phyloP scores from a whole-genome alignment of 2,888 invertebrate genomes.

The Frankliniella intonsa region DNA sequence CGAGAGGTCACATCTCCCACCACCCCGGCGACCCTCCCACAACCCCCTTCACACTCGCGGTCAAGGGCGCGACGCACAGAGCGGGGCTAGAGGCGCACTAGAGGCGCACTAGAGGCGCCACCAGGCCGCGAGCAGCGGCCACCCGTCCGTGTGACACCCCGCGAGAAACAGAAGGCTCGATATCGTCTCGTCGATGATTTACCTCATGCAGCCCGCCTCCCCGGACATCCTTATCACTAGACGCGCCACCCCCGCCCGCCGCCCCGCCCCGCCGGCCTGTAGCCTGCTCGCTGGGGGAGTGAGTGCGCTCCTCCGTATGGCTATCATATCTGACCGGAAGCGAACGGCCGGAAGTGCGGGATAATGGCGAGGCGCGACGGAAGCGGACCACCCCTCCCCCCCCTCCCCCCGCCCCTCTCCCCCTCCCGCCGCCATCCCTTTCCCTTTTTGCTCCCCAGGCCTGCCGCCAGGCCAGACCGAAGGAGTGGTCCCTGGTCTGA shows the following conservation, averaged over 20 bases:
- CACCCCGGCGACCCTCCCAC: too few relatives aligned
- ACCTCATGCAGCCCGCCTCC: not conserved
- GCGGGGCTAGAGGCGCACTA: too few relatives aligned
- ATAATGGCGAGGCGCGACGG: not conserved
- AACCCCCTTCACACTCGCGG: too few relatives aligned
- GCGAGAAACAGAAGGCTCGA: too few relatives aligned
- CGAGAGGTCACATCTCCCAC: too few relatives aligned
- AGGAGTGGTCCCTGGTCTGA: not conserved
- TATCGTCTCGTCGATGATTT: too few relatives aligned
- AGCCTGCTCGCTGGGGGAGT: too few relatives aligned
- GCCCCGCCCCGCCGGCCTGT: not conserved
- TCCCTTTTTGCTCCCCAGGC: not conserved
- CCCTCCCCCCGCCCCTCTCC: not conserved
- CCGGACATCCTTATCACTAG: not conserved
- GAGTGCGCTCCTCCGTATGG: not conserved
- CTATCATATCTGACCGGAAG: not conserved
- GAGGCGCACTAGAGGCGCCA: too few relatives aligned
- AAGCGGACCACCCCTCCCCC: not conserved
- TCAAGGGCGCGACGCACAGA: too few relatives aligned
- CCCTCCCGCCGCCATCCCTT: not conserved
- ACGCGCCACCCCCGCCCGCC: not conserved
- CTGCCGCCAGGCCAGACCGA: not conserved
- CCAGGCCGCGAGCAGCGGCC: too few relatives aligned
- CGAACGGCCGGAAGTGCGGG: conserved; percentile 6
- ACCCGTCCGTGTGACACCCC: too few relatives aligned